Base-by-base conservation (phyloP, 2,888 invertebrate genomes). In the Uloborus plumipes region DNA sequence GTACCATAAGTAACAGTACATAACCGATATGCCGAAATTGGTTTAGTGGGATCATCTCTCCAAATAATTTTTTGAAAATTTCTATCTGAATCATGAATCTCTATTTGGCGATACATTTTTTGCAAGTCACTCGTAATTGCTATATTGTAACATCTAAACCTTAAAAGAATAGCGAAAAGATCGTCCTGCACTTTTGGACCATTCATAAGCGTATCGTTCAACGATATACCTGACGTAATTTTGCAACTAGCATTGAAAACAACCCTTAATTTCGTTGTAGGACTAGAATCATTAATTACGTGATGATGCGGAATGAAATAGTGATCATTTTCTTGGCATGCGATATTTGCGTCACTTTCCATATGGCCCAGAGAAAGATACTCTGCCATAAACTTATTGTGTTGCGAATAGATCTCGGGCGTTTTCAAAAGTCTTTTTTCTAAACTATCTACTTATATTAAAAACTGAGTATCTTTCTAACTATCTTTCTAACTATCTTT, bases 71-170 rank as follows among this genome's bases (percentile, higher is more conserved):
- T 16, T 20, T 72, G 72, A 18, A 31, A 20, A 6, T 72, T 18
- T 13, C 49, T 20, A 26, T 72, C 72, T 16, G 39, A 20, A 9
- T 16, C 47, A 14, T 62, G 18, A 20, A 72, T 26, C 61, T n/a
- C 39, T 16, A 72, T n/a, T n/a, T 74, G 64, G 14, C 53, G 22
- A 22, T 72, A 72, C 72, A 72, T 72, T 39, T 72, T 61, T 11
- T 18, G 26, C 4, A 61, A 62, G 15, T 72, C 61, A 15, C 61
- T 62, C 2, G 31, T 65, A 6, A 65, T n/a, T 39, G 65, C 47
- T n/a, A 65, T 65, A 3, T 11, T 39, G 9, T 16, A 2, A 13
- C 13, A 18, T 6, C 65, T 4, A n/a, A 65, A 65, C 39, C 39
- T 15, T 1, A 47, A 9, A 20, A 65, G 9, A 15, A 65, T 39